Conservation (phyloP, 2,888 invertebrate genomes). For the Sialis lutaria region DNA sequence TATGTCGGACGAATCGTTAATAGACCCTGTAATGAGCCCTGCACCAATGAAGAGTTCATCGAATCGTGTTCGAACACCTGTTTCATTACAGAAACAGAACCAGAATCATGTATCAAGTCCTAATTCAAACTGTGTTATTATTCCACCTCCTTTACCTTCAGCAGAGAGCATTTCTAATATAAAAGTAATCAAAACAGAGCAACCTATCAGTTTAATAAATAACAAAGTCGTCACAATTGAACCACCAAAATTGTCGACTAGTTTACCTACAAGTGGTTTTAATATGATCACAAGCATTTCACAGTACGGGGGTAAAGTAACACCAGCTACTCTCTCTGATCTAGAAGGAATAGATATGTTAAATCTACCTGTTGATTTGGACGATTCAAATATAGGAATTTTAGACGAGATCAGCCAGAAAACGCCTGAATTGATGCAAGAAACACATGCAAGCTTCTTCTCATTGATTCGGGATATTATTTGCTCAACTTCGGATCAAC, state of each 20-base stretch:
- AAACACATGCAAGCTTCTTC: constrained; percentile 72
- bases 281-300: constrained; percentile 19
- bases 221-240: not conserved
- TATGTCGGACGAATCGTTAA: constrained; percentile 17
- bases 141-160: no score
- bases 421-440: constrained; percentile 49
- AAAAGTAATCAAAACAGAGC: no score
- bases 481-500: constrained; percentile 66
- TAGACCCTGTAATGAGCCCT: constrained; percentile 10
- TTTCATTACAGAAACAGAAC: not conserved
- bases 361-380: constrained; percentile 57
- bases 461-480: constrained; percentile 77
- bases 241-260: not conserved
- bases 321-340: constrained; percentile 29
- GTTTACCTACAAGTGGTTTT: constrained; percentile 15
- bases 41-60: not conserved
- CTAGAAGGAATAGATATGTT: constrained; percentile 54
- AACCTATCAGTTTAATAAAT: no score
- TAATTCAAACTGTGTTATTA: no score
- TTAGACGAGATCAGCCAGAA: constrained; percentile 31
- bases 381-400: constrained; percentile 38
- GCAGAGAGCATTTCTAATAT: no score
- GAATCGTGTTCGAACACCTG: no score
- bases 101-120: not conserved
- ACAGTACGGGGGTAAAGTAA: constrained; percentile 17